These are phyloP conservation scores for Cinara cedri DNA, from an alignment of 2,888 invertebrate genomes.

Conservation along the genomic window DNA sequence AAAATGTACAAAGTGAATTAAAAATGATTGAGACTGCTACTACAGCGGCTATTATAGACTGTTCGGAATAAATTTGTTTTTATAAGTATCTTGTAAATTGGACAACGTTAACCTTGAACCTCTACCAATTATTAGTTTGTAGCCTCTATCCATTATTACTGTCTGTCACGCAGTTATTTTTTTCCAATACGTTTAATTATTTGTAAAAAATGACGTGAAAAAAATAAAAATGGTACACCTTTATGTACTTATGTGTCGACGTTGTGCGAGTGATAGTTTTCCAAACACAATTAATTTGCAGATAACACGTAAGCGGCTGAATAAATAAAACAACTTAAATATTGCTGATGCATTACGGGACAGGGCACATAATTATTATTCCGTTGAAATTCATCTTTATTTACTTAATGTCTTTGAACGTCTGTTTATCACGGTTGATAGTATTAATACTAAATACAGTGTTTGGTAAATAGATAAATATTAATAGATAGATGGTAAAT, in stretches of 20 bases:
- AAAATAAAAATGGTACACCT: neutral
- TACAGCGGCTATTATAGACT: neutral
- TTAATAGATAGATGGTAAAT: no score
- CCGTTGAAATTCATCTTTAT: neutral
- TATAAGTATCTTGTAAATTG: conserved; percentile 1
- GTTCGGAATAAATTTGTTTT: neutral
- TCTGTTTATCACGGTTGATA: neutral
- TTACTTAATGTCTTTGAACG: neutral
- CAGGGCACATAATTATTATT: neutral
- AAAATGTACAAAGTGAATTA: neutral
- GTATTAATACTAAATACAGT: no score
- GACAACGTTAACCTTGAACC: conserved; percentile 13
- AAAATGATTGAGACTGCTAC: neutral
- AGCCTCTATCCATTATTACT: neutral
- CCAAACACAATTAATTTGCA: neutral
- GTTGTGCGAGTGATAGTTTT: neutral
- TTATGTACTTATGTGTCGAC: neutral
- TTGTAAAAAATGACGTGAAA: neutral
- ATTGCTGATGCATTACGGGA: neutral
- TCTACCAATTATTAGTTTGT: conserved; percentile 4
- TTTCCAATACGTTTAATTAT: conserved; percentile 17
- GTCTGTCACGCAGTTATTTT: neutral
- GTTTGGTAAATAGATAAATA: no score
- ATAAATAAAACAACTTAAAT: conserved; percentile 19
- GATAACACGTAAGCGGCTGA: neutral